Conservation (phyloP, 2,888 invertebrate genomes). For the Drosophila quinaria region DNA sequence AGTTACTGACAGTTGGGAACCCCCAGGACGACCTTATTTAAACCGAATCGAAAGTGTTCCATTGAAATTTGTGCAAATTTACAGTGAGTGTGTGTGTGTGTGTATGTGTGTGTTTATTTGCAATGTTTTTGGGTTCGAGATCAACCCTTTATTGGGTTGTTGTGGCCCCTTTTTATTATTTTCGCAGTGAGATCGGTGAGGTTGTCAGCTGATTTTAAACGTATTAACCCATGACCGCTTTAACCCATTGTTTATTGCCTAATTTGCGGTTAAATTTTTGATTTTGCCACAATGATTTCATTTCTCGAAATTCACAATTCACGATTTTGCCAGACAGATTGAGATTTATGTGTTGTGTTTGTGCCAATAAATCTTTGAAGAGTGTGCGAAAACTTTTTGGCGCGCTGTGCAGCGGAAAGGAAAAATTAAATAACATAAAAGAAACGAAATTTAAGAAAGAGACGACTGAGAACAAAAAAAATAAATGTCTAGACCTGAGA, state of each 20-base stretch:
- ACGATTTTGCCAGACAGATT: conserved; percentile 58
- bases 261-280: conserved; percentile 73
- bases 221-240: conserved; percentile 79
- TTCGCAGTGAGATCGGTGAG: conserved; percentile 9
- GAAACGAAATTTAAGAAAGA: not conserved
- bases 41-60: conserved; percentile 10
- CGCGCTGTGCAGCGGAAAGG: conserved; percentile 53
- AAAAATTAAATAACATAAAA: conserved; percentile 30
- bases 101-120: conserved; percentile 28
- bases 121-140: conserved; percentile 9
- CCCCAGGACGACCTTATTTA: conserved; percentile 3
- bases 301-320: conserved; percentile 38
- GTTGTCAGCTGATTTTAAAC: conserved; percentile 68
- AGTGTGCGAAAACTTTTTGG: conserved; percentile 49
- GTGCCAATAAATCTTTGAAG: conserved; percentile 11
- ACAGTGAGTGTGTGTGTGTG: conserved; percentile 6
- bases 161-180: not conserved
- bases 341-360: conserved; percentile 69
- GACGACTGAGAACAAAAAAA: not conserved
- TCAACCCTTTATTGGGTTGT: conserved; percentile 58
- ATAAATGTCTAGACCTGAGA: not conserved
- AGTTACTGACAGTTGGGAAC: conserved; percentile 4
- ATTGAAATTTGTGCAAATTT: conserved; percentile 33
- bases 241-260: conserved; percentile 74
- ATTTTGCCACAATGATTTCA: conserved; percentile 66